Evolutionary conservation across 2,113 vertebrate genomes (phyloP), one percentile per base, ranked within the genome.

Genomic region (Columbina picui): DNA sequence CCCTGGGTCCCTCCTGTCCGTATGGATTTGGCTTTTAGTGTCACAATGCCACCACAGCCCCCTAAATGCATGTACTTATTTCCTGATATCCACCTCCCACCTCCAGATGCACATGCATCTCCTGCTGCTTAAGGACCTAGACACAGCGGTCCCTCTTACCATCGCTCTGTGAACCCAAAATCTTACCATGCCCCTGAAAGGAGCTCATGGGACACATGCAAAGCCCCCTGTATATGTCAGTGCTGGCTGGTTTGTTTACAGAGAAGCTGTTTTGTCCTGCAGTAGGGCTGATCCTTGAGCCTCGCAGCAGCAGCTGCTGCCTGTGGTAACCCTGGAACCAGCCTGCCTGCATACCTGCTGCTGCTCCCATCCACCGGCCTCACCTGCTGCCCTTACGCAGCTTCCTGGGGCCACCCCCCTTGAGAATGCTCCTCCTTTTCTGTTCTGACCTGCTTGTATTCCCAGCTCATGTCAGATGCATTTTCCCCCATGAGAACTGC

Each of bases 311-410:
- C 59, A 50, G 59, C 86, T 57, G 47, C 53, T 61, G 34, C 91
- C 67, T 45, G n/a, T 75, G 36, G 27, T 0, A 0, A 92, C 43
- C 38, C 70, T 30, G 43, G 57, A 95, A 95, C 93, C 87, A 55
- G 94, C 88, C 80, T 52, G 91, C 76, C 95, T 38, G 47, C 94
- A 94, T 94, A 74, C 86, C 93, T 89, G 64, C 56, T 50, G 3
- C 73, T 30, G 49, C 11, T 60, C 34, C 75, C 6, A 0, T 56
- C 76, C 4, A 0, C 56, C 57, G 64, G 84, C 73, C 41, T 63
- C 64, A 36, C 32, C 70, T 15, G 1, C 1, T 0, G 9, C 20
- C 76, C 81, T 38, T 60, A 29, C 0, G 20, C 71, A 67, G 32
- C 61, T 91, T 83, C 82, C 75, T 10, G 52, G 47, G 41, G 12